Percentiles rank a stretch among this genome's conserved stretches.
phyloP scores from a whole-genome alignment of 2,888 invertebrate genomes.

The Drosophila vallismaia region DNA sequence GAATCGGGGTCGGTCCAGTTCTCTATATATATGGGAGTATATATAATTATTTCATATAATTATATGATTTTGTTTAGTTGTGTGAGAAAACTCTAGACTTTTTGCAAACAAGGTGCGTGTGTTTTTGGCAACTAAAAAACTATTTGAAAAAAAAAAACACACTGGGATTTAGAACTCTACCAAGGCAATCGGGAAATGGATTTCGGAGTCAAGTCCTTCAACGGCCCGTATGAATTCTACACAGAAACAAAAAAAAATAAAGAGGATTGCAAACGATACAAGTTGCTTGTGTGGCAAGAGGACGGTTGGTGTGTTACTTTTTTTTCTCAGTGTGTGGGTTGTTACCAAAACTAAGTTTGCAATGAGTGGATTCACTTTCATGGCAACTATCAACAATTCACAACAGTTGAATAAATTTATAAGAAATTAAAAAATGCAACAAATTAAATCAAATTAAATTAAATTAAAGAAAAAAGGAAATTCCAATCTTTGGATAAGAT shows the following conservation, averaged over 20 bases:
- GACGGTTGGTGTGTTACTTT: background rate
- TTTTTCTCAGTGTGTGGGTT: conserved; percentile 11
- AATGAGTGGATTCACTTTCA: conserved; percentile 11
- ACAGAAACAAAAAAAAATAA: conserved; percentile 1
- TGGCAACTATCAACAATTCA: conserved; percentile 36
- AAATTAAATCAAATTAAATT: conserved; percentile 4
- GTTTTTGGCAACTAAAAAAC: background rate
- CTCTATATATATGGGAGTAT: conserved; percentile 9
- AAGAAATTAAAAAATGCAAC: background rate
- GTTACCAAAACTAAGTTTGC: conserved; percentile 20
- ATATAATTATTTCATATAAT: background rate
- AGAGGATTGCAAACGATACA: conserved; percentile 17
- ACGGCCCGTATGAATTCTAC: conserved; percentile 11
- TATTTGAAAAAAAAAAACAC: background rate
- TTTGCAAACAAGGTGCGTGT: conserved; percentile 7
- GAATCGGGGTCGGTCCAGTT: conserved; percentile 27
- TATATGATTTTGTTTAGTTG: background rate
- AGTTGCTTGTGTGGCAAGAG: conserved; percentile 8
- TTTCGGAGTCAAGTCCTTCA: conserved; percentile 1
- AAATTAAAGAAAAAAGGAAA: conserved; percentile 9
- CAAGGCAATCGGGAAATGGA: conserved; percentile 13
- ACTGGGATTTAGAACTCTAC: conserved; percentile 3
- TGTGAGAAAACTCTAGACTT: background rate
- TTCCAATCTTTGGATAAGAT: background rate
- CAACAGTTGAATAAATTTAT: conserved; percentile 12